phyloP scores from a whole-genome alignment of 2,113 vertebrate species.

The Vicugna pacos region DNA sequence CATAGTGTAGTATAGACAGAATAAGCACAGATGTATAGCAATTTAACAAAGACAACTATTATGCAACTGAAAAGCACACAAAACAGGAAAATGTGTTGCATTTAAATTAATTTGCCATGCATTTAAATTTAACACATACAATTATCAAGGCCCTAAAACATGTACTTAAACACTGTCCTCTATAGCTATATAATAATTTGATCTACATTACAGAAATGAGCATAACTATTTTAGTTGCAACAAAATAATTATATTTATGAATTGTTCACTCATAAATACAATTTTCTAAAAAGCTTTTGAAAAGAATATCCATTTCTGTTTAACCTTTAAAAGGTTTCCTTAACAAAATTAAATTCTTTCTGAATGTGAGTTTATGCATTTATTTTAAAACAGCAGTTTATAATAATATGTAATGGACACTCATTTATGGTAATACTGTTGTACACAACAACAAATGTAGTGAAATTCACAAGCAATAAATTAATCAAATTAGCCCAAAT shows the following conservation, averaged over 20 bases:
- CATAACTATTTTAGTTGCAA: slow-evolving; percentile 50
- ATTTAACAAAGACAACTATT: slow-evolving; percentile 59
- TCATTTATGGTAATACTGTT: background rate
- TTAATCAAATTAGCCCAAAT: background rate
- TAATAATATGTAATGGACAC: slow-evolving; percentile 10
- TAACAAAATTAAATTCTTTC: slow-evolving; percentile 34
- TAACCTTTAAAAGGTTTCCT: background rate
- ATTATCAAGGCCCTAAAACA: slow-evolving; percentile 10
- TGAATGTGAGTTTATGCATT: background rate
- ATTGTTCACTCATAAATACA: slow-evolving; percentile 56
- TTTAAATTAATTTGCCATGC: slow-evolving; percentile 21
- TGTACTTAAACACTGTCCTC: background rate
- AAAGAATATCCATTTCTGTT: slow-evolving; percentile 43
- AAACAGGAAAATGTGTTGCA: background rate
- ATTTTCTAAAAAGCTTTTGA: slow-evolving; percentile 21
- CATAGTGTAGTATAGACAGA: background rate
- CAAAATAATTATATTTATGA: slow-evolving; percentile 55
- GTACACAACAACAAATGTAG: background rate
- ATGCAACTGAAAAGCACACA: slow-evolving; percentile 58
- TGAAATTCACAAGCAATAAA: background rate
- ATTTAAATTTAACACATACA: slow-evolving; percentile 59
- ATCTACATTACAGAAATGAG: slow-evolving; percentile 51
- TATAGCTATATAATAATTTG: slow-evolving; percentile 1
- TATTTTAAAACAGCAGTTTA: slow-evolving; percentile 51
- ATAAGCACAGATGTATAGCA: background rate